Percentiles rank a stretch among this genome's conserved stretches.
Evolutionary conservation across 2,888 invertebrate species (phyloP).

Genomic region (Cyaniris semiargus): DNA sequence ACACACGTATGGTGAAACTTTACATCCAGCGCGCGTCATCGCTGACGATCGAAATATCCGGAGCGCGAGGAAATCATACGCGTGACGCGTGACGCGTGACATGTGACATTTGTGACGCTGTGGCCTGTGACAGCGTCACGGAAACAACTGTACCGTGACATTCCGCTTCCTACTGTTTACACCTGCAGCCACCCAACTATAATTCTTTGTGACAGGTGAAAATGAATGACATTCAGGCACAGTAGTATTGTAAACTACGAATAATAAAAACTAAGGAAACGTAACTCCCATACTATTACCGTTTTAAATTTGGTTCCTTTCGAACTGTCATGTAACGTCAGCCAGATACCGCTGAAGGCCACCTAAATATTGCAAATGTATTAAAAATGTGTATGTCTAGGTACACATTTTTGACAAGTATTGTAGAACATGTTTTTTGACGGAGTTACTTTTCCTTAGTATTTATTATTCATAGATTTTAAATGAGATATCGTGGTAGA

Average conservation of each 20-base stretch:
- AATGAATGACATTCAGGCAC: not conserved
- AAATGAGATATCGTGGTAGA: not conserved
- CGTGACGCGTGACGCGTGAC: conserved; percentile 11
- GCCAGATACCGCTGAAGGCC: no score
- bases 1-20: not conserved
- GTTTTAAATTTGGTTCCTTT: no score
- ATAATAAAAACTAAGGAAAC: no score
- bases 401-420: no score
- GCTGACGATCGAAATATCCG: conserved; percentile 31
- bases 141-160: not conserved
- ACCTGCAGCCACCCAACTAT: not conserved
- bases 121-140: not conserved
- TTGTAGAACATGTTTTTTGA: no score
- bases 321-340: no score
- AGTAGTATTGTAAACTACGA: not conserved
- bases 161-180: not conserved
- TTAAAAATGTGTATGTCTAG: no score
- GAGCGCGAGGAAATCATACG: conserved; percentile 29
- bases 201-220: not conserved
- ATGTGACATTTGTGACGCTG: conserved; percentile 15
- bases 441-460: no score
- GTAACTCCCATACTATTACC: no score
- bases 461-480: no score
- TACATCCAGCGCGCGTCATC: conserved; percentile 29
- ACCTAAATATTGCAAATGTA: no score